A percentile compares a stretch with the other conserved stretches of the same genome.
These are phyloP conservation scores for Steinernema feltiae DNA, from an alignment of 1,140 invertebrate species.

Conservation along the genomic window DNA sequence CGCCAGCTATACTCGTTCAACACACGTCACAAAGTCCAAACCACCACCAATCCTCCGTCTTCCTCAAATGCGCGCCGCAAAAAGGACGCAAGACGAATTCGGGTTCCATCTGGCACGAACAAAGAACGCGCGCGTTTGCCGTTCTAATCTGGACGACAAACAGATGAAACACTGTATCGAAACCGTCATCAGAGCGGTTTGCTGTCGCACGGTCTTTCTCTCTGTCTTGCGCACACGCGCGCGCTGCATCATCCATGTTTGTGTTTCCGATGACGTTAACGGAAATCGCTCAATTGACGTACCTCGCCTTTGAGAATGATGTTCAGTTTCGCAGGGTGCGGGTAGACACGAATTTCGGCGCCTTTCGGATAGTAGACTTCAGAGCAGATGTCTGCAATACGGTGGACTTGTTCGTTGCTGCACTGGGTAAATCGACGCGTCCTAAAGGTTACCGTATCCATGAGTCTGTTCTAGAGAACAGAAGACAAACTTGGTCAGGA, in stretches of 20 bases:
- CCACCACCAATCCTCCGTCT: background rate
- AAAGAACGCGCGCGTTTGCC: background rate
- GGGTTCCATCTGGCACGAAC: background rate
- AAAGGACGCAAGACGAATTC: too few species aligned
- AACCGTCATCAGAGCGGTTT: too few species aligned
- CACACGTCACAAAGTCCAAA: background rate
- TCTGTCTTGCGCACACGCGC: too few species aligned
- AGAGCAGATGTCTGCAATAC: slow-evolving; percentile 18
- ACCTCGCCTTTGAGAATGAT: slow-evolving; percentile 26
- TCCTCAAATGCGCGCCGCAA: background rate
- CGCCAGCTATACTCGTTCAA: too few species aligned
- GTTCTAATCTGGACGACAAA: background rate
- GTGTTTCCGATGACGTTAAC: background rate
- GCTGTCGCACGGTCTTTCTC: too few species aligned
- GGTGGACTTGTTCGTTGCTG: slow-evolving; percentile 8
- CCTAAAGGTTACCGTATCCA: slow-evolving; percentile 12
- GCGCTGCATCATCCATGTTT: background rate
- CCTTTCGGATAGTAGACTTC: slow-evolving; percentile 14
- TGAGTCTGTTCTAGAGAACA: too few species aligned
- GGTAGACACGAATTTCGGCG: slow-evolving; percentile 14
- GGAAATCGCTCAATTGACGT: background rate
- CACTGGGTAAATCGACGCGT: slow-evolving; percentile 12
- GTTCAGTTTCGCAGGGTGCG: slow-evolving; percentile 17
- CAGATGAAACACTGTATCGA: background rate
- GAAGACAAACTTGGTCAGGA: background rate